Percentiles rank a stretch among this genome's conserved stretches.
phyloP scores from a whole-genome alignment of 2,113 vertebrate genomes.

The Dryoscopus gambensis region DNA sequence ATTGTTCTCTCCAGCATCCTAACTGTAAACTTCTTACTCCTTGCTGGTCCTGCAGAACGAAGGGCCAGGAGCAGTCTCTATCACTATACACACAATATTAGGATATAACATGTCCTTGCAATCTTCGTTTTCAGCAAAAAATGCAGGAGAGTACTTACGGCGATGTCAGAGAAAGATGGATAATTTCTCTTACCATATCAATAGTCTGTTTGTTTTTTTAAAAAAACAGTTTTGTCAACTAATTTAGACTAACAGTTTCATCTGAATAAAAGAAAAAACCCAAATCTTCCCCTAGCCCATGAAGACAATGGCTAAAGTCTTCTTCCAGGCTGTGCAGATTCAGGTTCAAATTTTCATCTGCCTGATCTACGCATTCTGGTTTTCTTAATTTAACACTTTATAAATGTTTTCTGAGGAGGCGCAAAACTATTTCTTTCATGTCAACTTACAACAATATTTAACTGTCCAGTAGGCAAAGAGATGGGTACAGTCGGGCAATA shows the following conservation, averaged over 20 bases:
- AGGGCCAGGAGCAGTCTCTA: background rate
- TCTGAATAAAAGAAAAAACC: background rate
- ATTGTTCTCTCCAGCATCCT: background rate
- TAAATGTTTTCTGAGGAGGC: background rate
- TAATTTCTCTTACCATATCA: background rate
- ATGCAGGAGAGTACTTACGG: background rate
- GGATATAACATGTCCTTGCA: background rate
- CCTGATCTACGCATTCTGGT: accelerated
- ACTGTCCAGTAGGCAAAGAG: background rate
- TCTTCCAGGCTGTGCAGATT: background rate
- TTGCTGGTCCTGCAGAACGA: background rate
- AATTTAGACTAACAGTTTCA: background rate
- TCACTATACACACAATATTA: background rate
- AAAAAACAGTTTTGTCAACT: background rate
- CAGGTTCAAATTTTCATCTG: background rate
- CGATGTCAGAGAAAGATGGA: background rate
- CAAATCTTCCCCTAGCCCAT: background rate
- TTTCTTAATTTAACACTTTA: background rate
- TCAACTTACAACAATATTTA: background rate
- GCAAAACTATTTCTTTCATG: background rate
- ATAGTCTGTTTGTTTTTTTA: background rate
- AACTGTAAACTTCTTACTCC: background rate
- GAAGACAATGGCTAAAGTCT: background rate
- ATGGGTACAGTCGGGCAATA: background rate
- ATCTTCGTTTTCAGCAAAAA: background rate